Conservation (phyloP, 2,888 invertebrate species). For the Tetropium fuscum region DNA sequence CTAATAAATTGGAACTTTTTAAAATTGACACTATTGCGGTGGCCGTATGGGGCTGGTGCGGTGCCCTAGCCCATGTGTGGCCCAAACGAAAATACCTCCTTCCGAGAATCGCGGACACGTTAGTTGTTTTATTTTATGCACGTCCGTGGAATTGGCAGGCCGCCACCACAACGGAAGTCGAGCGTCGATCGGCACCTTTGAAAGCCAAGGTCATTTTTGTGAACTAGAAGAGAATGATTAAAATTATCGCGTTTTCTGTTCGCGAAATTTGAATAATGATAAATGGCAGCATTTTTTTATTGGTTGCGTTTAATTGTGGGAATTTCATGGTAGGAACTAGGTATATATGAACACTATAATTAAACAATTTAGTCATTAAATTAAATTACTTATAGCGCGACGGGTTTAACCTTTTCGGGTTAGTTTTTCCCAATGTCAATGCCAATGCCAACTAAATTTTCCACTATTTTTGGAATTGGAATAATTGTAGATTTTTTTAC, state of each 20-base stretch:
- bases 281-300: constrained; percentile 17
- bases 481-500: too few relatives aligned
- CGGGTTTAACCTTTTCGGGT: constrained; percentile 10
- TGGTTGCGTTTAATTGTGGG: constrained; percentile 11
- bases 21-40: too few relatives aligned
- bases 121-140: constrained; percentile 43
- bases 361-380: constrained; percentile 12
- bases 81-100: constrained; percentile 42
- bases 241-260: constrained; percentile 20
- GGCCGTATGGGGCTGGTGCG: too few relatives aligned
- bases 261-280: constrained; percentile 23
- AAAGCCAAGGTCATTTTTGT: constrained; percentile 24
- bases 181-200: constrained; percentile 30
- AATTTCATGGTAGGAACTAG: constrained; percentile 6
- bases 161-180: constrained; percentile 47
- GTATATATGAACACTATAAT: constrained; percentile 13
- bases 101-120: constrained; percentile 42
- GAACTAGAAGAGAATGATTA: constrained; percentile 17
- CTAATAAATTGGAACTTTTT: too few relatives aligned
- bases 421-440: constrained; percentile 14
- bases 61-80: constrained; percentile 40
- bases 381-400: background rate
- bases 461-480: too few relatives aligned
- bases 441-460: too few relatives aligned
- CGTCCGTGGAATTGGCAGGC: constrained; percentile 43